A percentile compares a stretch with the other conserved stretches of the same genome.
phyloP scores from a whole-genome alignment of 1,140 invertebrate genomes.

The Ectropis grisescens region DNA sequence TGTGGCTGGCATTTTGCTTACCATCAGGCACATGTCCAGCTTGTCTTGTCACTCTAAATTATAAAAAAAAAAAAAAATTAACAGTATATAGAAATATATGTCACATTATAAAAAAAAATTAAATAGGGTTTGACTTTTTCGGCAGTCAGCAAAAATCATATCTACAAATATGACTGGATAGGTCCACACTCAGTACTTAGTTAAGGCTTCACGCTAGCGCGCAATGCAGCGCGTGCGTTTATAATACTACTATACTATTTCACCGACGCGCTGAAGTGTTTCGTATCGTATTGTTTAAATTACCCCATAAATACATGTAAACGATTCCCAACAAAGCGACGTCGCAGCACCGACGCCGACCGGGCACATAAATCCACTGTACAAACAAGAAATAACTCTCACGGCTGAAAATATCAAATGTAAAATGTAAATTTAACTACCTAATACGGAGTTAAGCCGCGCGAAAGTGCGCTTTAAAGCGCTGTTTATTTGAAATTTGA shows the following conservation, averaged over 20 bases:
- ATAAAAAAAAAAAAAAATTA: too few relatives aligned
- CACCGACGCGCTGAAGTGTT: conserved; percentile 10
- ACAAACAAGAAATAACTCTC: conserved; percentile 45
- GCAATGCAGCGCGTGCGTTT: too few relatives aligned
- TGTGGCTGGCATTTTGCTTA: too few relatives aligned
- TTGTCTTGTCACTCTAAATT: too few relatives aligned
- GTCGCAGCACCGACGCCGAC: conserved; percentile 24
- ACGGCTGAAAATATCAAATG: conserved; percentile 57
- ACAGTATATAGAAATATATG: too few relatives aligned
- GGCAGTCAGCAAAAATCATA: too few relatives aligned
- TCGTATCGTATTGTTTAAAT: conserved; percentile 40
- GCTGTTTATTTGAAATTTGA: conserved; percentile 56
- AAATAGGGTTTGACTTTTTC: too few relatives aligned
- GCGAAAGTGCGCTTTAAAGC: conserved; percentile 46
- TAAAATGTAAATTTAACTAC: conserved; percentile 66
- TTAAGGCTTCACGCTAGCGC: too few relatives aligned
- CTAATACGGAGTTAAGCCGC: conserved; percentile 47
- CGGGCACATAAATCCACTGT: conserved; percentile 40
- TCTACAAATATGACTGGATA: too few relatives aligned
- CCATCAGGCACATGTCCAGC: too few relatives aligned
- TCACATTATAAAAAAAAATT: too few relatives aligned
- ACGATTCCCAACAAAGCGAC: conserved; percentile 41
- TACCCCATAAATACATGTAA: conserved; percentile 52
- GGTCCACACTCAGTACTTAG: too few relatives aligned
- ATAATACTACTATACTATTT: conserved; percentile 12